A percentile compares a stretch with the other conserved stretches of the same genome.
Conservation (phyloP, 2,888 invertebrate genomes). For the Phengaris arion region DNA sequence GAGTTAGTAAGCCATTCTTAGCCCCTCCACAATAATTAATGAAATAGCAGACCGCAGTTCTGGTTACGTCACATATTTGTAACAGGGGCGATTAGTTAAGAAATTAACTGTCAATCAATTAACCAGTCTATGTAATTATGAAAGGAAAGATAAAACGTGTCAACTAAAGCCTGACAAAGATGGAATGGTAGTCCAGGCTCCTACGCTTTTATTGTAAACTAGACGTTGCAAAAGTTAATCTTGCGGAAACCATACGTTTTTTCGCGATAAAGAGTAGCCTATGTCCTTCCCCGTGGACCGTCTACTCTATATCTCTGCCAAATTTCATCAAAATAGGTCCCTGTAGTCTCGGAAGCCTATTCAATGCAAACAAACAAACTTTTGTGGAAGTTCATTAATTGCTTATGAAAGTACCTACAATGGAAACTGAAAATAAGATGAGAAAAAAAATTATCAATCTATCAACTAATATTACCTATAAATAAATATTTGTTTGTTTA, state of each 20-base stretch:
- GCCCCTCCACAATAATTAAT: constrained; percentile 18
- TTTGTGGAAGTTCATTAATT: too few species aligned
- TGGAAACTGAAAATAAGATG: too few species aligned
- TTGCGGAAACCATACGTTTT: background rate
- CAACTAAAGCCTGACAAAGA: background rate
- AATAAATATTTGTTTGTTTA: too few species aligned
- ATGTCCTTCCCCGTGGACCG: too few species aligned
- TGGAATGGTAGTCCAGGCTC: background rate
- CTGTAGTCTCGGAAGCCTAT: too few species aligned
- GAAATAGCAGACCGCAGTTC: constrained; percentile 15
- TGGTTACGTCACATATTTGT: background rate
- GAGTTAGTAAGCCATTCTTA: constrained; percentile 18
- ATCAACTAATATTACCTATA: too few species aligned
- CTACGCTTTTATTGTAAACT: background rate
- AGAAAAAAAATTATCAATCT: too few species aligned
- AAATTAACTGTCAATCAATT: constrained; percentile 26
- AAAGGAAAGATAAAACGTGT: background rate
- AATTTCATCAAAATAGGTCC: too few species aligned
- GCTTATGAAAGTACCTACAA: too few species aligned
- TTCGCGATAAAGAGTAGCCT: too few species aligned
- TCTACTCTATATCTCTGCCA: too few species aligned
- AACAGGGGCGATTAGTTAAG: constrained; percentile 23
- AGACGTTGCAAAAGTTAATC: background rate
- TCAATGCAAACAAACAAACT: too few species aligned
- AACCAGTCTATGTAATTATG: background rate